Percentiles rank a stretch among this genome's conserved stretches.
Evolutionary conservation across 2,113 vertebrate genomes (phyloP).

Genomic region (Theropithecus gelada): DNA sequence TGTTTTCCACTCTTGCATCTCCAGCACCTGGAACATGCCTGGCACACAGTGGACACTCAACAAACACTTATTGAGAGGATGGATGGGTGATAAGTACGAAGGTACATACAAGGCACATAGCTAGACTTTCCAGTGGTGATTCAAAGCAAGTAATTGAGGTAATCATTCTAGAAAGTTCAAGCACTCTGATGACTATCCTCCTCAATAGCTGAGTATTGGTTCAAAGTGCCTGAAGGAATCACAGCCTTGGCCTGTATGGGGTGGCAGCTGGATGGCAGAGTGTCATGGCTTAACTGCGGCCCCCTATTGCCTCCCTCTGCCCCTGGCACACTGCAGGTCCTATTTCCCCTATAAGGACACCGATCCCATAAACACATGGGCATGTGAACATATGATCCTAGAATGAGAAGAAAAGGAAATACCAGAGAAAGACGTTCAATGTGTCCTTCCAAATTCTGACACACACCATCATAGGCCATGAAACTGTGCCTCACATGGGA

Average conservation of each 20-base stretch:
- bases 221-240: neutral
- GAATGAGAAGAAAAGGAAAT: neutral
- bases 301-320: too few relatives aligned
- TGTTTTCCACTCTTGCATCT: neutral
- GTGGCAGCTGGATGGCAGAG: neutral
- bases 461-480: neutral
- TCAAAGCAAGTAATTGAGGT: neutral
- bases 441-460: neutral
- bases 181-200: neutral
- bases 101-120: neutral
- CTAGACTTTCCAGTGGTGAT: neutral
- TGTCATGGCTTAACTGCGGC: accelerated
- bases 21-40: neutral
- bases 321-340: neutral
- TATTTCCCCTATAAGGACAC: neutral
- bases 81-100: neutral
- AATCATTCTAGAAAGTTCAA: neutral
- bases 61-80: neutral
- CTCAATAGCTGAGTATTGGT: neutral
- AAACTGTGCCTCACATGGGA: neutral
- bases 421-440: neutral
- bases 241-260: neutral
- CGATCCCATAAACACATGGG: neutral
- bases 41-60: neutral
- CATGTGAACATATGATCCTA: neutral